Base-by-base conservation (phyloP, 2,797 vertebrate genomes). In the Danio kyathit region DNA sequence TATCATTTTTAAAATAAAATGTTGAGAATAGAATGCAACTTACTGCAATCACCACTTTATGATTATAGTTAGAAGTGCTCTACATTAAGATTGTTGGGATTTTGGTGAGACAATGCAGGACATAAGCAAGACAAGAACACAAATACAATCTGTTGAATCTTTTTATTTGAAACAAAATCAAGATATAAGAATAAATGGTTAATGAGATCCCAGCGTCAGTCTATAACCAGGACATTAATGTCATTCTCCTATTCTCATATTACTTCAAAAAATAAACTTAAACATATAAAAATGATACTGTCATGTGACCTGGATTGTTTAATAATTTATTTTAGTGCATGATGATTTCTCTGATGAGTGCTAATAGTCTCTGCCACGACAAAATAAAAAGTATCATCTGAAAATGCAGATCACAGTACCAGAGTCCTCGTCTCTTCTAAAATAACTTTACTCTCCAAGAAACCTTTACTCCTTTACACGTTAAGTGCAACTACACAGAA, bases 141-240 rank as follows among this genome's bases (percentile, higher is more conserved):
- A 13, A 40, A 14, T 0, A 54, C 40, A 19, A 41, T 19, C 1
- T 14, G 19, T 41, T 5, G 7, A 56, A 71, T 56, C 1, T 9
- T 43, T 71, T 56, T 56, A 56, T 56, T 56, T 43, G 11, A 82
- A n/a, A 87, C 67, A 81, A 14, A 82, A 79, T 52, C 49, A 91
- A 86, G 77, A 88, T 74, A 16, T 43, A 84, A 89, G 49, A 78
- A 63, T 0, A 79, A 89, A 51, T 80, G 48, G 19, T 72, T 85
- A 89, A 54, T 72, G 85, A 13, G 83, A 86, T 40, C 4, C 83
- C 7, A 87, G 14, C 52, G 89, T 83, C 4, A 88, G 59, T 74
- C 79, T 74, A 83, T 12, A 91, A 74, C 63, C 86, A 41, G 60
- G 48, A 76, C 21, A 13, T 41, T n/a, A 41, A 12, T 41, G 7